Conservation (phyloP, 2,888 invertebrate species). For the Thyatira batis region DNA sequence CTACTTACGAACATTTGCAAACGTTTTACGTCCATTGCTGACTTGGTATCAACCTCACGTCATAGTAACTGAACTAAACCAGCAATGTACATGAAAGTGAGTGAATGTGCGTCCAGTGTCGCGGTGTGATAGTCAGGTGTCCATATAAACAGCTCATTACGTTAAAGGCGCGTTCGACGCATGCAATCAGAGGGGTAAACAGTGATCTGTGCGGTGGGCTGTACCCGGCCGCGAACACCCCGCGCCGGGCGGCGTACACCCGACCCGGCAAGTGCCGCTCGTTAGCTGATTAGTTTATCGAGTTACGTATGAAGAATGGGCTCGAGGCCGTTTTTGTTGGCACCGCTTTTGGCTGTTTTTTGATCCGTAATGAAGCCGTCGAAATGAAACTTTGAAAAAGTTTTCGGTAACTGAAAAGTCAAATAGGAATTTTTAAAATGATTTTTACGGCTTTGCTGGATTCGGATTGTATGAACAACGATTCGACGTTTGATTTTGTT, state of each 20-base stretch:
- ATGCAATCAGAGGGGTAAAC: conserved; percentile 41
- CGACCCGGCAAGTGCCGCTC: conserved; percentile 25
- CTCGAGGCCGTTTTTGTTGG: background rate
- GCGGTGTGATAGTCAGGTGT: conserved; percentile 9
- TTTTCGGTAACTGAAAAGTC: too few relatives aligned
- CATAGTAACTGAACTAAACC: background rate
- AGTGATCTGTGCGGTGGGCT: conserved; percentile 33
- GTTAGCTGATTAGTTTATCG: conserved; percentile 37
- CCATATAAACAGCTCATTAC: conserved; percentile 52
- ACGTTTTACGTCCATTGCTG: conserved; percentile 5
- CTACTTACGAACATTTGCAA: background rate
- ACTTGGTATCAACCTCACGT: background rate
- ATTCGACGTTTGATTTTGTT: too few relatives aligned
- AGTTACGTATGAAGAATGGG: conserved; percentile 9
- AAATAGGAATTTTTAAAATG: too few relatives aligned
- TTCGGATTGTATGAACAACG: too few relatives aligned
- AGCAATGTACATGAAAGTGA: conserved; percentile 4
- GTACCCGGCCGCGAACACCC: conserved; percentile 18
- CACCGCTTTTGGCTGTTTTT: background rate
- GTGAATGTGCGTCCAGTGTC: background rate
- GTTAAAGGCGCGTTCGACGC: conserved; percentile 43
- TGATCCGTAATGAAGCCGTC: too few relatives aligned
- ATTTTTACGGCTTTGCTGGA: too few relatives aligned
- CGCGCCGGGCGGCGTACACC: conserved; percentile 15
- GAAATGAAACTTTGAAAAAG: too few relatives aligned